These are phyloP conservation scores for Mus spretus DNA, from an alignment of 2,797 vertebrate genomes.

Conservation along the genomic window DNA sequence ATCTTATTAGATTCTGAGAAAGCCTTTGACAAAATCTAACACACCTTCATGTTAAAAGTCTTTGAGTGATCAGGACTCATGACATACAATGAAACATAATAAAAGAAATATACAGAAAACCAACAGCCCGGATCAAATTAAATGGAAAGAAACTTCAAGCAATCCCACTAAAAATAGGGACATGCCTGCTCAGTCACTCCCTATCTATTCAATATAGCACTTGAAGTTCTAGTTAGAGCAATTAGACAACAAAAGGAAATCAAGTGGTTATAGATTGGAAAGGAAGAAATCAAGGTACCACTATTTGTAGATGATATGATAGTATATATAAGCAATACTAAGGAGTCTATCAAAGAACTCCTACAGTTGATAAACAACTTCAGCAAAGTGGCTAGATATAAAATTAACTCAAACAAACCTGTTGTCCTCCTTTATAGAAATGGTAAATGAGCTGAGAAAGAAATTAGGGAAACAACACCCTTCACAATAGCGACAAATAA, in stretches of 20 bases:
- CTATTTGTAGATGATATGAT: not conserved
- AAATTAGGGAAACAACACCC: not conserved
- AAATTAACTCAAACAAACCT: not conserved
- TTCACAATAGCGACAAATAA: not conserved
- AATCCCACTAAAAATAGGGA: not conserved
- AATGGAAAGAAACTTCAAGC: not conserved
- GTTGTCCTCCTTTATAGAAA: not conserved
- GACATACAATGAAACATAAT: not conserved
- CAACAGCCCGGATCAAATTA: not conserved
- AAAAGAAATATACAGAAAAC: not conserved
- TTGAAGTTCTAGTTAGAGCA: not conserved
- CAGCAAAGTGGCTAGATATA: not conserved
- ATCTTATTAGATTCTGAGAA: not conserved
- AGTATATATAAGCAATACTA: not conserved
- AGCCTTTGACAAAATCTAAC: not conserved
- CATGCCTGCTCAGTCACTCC: not conserved
- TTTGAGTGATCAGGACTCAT: not conserved
- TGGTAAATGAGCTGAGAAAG: not conserved
- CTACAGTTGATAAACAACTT: not conserved
- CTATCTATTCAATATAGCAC: not conserved
- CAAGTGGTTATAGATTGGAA: not conserved
- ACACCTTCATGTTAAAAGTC: not conserved
- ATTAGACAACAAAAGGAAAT: not conserved
- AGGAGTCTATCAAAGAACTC: not conserved
- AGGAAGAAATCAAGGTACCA: not conserved